Evolutionary conservation across 1,140 invertebrate species (phyloP).

Genomic region (Trichogramma pretiosum): DNA sequence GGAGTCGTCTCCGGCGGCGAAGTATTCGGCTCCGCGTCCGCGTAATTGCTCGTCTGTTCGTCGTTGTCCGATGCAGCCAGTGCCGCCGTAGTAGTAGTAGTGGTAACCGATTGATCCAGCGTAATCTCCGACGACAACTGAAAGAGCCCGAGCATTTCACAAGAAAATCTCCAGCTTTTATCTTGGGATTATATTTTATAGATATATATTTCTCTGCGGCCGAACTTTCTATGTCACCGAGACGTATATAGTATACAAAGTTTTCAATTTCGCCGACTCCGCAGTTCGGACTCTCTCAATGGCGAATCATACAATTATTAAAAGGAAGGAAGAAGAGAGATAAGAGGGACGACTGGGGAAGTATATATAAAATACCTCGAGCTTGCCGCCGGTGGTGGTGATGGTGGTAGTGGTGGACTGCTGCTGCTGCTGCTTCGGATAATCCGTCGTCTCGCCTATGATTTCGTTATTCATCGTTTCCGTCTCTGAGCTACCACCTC

Average conservation of each 20-base stretch:
- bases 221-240: too few relatives aligned
- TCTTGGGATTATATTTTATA: too few relatives aligned
- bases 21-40: slow-evolving; percentile 10
- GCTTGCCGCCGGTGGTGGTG: too few relatives aligned
- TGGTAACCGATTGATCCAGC: slow-evolving; percentile 19
- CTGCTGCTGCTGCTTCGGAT: slow-evolving; percentile 25
- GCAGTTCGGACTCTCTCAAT: too few relatives aligned
- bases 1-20: background rate
- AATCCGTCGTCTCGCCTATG: slow-evolving; percentile 31
- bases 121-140: slow-evolving; percentile 22
- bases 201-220: too few relatives aligned
- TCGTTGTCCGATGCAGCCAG: slow-evolving; percentile 16
- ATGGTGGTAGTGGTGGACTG: slow-evolving; percentile 16
- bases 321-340: too few relatives aligned
- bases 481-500: slow-evolving; percentile 29
- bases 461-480: slow-evolving; percentile 42
- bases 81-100: slow-evolving; percentile 23
- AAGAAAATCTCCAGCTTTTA: too few relatives aligned
- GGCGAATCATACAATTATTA: too few relatives aligned
- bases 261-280: too few relatives aligned
- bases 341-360: too few relatives aligned
- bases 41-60: slow-evolving; percentile 21
- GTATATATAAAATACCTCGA: slow-evolving; percentile 20
- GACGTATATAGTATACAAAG: too few relatives aligned
- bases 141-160: too few relatives aligned